A percentile compares a stretch with the other conserved stretches of the same genome.
Conservation (phyloP, 2,888 invertebrate genomes). For the Ellobium chinense region DNA sequence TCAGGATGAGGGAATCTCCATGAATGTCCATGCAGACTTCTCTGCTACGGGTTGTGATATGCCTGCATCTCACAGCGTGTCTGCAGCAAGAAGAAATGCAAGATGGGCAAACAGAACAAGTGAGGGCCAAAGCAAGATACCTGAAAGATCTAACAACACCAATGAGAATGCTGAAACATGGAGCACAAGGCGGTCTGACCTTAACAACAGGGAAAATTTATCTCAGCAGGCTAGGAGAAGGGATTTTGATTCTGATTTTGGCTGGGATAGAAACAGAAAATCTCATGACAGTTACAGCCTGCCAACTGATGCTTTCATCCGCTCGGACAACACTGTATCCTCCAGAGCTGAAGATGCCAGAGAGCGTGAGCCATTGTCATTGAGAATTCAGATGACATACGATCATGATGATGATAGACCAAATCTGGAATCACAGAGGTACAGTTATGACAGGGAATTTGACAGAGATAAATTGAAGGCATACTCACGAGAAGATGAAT, state of each 20-base stretch:
- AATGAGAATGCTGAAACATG: not conserved
- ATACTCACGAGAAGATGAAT: not conserved
- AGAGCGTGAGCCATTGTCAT: not conserved
- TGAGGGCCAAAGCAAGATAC: not conserved
- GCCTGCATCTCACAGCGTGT: not conserved
- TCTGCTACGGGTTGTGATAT: not conserved
- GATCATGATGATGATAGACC: not conserved
- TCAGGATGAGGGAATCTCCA: not conserved
- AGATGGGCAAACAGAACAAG: conserved; percentile 10
- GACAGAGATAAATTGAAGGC: not conserved
- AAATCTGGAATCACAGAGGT: not conserved
- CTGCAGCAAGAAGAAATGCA: conserved; percentile 14
- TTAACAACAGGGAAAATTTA: not conserved
- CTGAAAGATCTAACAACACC: not conserved
- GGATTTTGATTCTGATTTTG: not conserved
- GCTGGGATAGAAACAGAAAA: not conserved
- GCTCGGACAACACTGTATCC: not conserved
- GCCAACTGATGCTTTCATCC: not conserved
- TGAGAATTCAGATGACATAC: not conserved
- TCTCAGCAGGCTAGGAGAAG: not conserved
- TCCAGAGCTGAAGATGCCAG: not conserved
- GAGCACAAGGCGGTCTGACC: not conserved
- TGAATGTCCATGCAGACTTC: not conserved
- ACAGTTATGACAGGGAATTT: not conserved
- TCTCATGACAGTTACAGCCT: not conserved